phyloP scores from a whole-genome alignment of 2,888 invertebrate genomes.

The Embidobia sp. region DNA sequence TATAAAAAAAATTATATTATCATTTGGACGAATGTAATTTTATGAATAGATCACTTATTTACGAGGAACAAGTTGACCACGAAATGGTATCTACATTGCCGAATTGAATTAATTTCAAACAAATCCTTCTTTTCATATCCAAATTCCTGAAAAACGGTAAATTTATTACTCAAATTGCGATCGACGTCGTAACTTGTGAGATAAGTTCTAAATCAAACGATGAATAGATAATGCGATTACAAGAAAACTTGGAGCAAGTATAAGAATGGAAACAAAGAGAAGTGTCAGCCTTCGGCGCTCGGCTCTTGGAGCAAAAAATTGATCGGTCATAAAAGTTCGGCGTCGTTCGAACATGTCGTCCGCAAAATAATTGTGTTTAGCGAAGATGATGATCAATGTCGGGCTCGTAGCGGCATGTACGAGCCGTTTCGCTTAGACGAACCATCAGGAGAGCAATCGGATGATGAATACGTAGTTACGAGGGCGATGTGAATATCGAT shows the following conservation, averaged over 20 bases:
- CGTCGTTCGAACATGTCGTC: neutral
- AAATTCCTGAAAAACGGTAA: too few species aligned
- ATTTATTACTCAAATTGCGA: too few species aligned
- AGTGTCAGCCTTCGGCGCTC: too few species aligned
- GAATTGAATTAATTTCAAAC: too few species aligned
- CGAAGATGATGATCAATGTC: constrained; percentile 43
- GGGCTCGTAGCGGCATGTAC: constrained; percentile 31
- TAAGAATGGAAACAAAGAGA: too few species aligned
- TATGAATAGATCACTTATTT: too few species aligned
- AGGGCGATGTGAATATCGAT: constrained; percentile 52
- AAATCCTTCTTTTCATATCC: too few species aligned
- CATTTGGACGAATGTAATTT: too few species aligned
- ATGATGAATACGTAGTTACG: constrained; percentile 56
- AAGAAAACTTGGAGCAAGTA: constrained; percentile 7
- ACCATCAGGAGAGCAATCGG: constrained; percentile 40
- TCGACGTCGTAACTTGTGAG: neutral
- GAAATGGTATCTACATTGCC: too few species aligned
- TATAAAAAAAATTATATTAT: too few species aligned
- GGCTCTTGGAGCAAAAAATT: constrained; percentile 10
- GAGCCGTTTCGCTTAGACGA: constrained; percentile 43
- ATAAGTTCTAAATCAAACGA: constrained; percentile 3
- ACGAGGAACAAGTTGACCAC: too few species aligned
- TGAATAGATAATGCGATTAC: constrained; percentile 16
- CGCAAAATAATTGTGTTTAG: constrained; percentile 48
- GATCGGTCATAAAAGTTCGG: too few species aligned